Evolutionary conservation across 2,113 vertebrate genomes (phyloP).

Genomic region (Oophaga pumilio): DNA sequence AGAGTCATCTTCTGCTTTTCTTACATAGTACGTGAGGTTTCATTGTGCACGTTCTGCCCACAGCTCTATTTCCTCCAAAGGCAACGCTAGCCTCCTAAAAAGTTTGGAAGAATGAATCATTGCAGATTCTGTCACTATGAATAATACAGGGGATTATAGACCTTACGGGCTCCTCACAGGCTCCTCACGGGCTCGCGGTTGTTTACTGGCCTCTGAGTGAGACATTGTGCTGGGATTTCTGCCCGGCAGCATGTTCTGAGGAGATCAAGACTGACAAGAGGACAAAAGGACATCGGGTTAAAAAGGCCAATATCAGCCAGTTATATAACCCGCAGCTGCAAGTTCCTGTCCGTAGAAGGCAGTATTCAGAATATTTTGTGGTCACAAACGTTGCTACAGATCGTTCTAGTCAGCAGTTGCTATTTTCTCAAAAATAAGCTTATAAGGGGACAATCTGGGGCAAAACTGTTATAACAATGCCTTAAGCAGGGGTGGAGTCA

Average conservation of each 20-base stretch:
- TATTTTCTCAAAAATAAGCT: too few species aligned
- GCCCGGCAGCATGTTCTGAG: not conserved
- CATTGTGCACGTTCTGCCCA: not conserved
- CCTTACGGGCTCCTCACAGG: not conserved
- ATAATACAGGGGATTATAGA: not conserved
- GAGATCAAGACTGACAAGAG: not conserved
- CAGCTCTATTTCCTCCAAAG: not conserved
- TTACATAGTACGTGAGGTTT: not conserved
- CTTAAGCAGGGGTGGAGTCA: too few species aligned
- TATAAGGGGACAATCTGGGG: too few species aligned
- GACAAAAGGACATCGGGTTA: not conserved
- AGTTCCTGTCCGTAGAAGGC: too few species aligned
- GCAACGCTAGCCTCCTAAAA: not conserved
- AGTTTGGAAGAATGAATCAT: not conserved
- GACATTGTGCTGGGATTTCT: not conserved
- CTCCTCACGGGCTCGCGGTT: too few species aligned
- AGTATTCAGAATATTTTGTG: too few species aligned
- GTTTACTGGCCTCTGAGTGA: not conserved
- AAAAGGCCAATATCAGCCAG: too few species aligned
- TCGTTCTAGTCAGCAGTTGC: too few species aligned
- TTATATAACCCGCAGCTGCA: too few species aligned
- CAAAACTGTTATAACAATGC: too few species aligned
- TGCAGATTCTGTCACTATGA: not conserved
- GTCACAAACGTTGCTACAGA: too few species aligned
- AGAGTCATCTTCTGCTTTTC: not conserved